A percentile compares a stretch with the other conserved stretches of the same genome.
Evolutionary conservation across 2,888 invertebrate genomes (phyloP).

Genomic region (Apoderus coryli): DNA sequence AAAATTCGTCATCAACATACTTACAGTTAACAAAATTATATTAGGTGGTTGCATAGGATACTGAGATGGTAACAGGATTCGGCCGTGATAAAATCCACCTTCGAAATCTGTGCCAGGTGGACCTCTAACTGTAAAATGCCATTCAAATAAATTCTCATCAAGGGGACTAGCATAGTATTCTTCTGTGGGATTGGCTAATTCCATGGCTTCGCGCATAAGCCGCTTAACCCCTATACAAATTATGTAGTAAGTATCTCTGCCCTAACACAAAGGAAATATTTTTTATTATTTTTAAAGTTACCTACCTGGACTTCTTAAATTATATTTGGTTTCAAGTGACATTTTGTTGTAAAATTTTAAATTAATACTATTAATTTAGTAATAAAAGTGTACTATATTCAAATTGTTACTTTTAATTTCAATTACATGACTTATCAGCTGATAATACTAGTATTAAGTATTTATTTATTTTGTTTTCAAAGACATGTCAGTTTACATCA

Average conservation of each 20-base stretch:
- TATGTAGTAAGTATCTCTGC: background rate
- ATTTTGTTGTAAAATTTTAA: conserved; percentile 22
- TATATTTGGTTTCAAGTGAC: conserved; percentile 41
- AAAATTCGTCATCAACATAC: too few species aligned
- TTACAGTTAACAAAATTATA: conserved; percentile 78
- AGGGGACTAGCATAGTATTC: conserved; percentile 81
- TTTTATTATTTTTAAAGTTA: conserved; percentile 8
- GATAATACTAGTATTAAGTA: too few species aligned
- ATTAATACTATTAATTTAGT: too few species aligned
- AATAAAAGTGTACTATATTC: too few species aligned
- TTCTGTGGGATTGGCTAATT: conserved; percentile 74
- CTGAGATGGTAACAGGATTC: conserved; percentile 81
- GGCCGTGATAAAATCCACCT: conserved; percentile 82
- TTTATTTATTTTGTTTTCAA: too few species aligned
- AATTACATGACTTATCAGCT: too few species aligned
- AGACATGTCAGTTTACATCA: too few species aligned
- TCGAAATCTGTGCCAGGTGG: conserved; percentile 81
- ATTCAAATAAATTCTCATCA: conserved; percentile 92
- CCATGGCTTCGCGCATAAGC: conserved; percentile 81
- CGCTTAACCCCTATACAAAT: conserved; percentile 68
- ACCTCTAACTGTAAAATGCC: conserved; percentile 93
- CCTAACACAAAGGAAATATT: background rate
- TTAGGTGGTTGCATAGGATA: conserved; percentile 97
- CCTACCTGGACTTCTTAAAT: conserved; percentile 45
- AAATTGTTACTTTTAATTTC: too few species aligned